phyloP scores from a whole-genome alignment of 2,797 vertebrate genomes.

The Rhyacichthys aspro region DNA sequence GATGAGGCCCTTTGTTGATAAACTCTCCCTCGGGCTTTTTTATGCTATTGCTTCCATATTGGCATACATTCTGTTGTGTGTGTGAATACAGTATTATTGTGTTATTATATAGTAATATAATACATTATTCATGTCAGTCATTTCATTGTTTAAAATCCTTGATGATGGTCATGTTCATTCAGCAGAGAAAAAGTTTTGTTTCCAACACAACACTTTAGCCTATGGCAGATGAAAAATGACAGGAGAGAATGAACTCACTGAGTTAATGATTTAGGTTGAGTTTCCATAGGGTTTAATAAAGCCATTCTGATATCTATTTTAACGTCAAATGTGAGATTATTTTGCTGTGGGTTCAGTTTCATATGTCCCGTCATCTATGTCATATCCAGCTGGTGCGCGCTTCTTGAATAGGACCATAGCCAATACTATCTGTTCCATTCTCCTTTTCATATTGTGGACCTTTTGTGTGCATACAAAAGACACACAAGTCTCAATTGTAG shows the following conservation, averaged over 20 bases:
- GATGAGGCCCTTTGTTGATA: conserved; percentile 49
- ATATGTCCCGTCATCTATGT: neutral
- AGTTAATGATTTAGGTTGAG: neutral
- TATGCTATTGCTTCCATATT: conserved; percentile 33
- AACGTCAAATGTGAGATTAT: neutral
- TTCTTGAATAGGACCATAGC: neutral
- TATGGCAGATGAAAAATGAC: conserved; percentile 3
- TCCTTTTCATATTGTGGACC: too few relatives aligned
- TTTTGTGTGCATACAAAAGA: too few relatives aligned
- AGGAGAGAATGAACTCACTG: neutral
- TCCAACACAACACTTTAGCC: neutral
- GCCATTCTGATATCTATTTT: neutral
- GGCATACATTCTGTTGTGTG: conserved; percentile 38
- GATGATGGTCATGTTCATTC: too few relatives aligned
- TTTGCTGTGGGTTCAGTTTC: neutral
- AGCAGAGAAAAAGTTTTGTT: neutral
- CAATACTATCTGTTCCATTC: too few relatives aligned
- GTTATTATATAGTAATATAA: conserved; percentile 7
- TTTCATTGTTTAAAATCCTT: too few relatives aligned
- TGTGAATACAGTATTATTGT: conserved; percentile 10
- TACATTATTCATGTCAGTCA: too few relatives aligned
- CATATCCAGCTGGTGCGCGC: neutral
- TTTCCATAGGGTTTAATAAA: conserved; percentile 1
- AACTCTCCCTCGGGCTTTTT: conserved; percentile 45
- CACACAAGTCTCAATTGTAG: too few relatives aligned